These are phyloP conservation scores for Megaceryle alcyon DNA, from an alignment of 2,797 vertebrate genomes.

Conservation along the genomic window DNA sequence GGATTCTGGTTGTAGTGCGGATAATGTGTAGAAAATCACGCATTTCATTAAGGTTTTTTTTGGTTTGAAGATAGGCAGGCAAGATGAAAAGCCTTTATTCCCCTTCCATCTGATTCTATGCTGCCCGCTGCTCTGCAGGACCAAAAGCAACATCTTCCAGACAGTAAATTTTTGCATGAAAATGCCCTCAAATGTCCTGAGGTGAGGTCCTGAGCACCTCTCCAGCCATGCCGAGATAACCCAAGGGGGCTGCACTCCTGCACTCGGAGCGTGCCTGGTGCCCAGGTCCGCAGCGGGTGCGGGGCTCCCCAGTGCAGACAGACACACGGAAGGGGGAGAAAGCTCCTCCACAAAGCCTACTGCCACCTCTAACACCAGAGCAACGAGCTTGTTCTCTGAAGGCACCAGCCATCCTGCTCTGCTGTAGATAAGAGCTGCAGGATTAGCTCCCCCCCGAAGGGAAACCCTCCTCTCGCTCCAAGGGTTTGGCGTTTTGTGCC, in stretches of 20 bases:
- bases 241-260: fast-evolving
- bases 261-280: neutral
- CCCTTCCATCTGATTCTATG: fast-evolving
- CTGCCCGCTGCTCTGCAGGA: neutral
- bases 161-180: neutral
- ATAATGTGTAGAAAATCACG: neutral
- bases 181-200: neutral
- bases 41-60: neutral
- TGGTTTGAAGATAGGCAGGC: neutral
- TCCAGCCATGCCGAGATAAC: neutral
- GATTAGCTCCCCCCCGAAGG: neutral
- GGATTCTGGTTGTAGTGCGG: neutral
- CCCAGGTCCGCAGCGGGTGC: fast-evolving
- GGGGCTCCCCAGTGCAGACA: neutral
- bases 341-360: neutral
- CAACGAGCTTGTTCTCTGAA: neutral
- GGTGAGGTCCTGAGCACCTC: neutral
- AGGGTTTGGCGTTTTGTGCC: neutral
- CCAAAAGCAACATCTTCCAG: neutral
- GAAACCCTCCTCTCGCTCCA: neutral
- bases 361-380: neutral
- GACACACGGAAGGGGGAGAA: fast-evolving
- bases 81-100: neutral
- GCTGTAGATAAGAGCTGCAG: neutral
- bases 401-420: neutral